Evolutionary conservation across 2,888 invertebrate genomes (phyloP).

Genomic region (Agonum fuliginosum): DNA sequence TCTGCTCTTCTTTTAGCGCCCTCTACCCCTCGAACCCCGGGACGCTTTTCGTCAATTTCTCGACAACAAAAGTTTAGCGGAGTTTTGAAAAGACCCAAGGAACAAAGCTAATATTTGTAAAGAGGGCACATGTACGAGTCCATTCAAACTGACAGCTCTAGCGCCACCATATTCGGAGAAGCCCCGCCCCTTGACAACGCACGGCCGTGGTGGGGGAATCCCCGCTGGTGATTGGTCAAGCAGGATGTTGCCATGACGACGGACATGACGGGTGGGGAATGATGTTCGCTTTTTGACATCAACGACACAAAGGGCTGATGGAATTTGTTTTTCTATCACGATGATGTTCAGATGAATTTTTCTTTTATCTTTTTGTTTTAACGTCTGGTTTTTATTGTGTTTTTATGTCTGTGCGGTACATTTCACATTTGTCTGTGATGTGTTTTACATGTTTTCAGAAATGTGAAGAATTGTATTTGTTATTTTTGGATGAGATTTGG

Average conservation of each 20-base stretch:
- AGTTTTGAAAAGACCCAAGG: conserved; percentile 69
- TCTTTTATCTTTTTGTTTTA: conserved; percentile 47
- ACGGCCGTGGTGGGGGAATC: conserved; percentile 14
- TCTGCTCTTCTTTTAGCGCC: conserved; percentile 33
- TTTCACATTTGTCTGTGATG: conserved; percentile 41
- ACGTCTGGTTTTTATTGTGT: conserved; percentile 44
- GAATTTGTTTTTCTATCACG: conserved; percentile 52
- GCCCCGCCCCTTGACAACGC: conserved; percentile 31
- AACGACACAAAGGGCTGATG: conserved; percentile 52
- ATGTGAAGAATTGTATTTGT: conserved; percentile 42
- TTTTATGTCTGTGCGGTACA: conserved; percentile 49
- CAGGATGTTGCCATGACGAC: conserved; percentile 54
- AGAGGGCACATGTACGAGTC: conserved; percentile 66
- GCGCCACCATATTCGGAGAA: conserved; percentile 47
- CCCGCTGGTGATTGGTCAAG: conserved; percentile 24
- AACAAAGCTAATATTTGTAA: conserved; percentile 72
- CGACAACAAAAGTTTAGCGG: conserved; percentile 63
- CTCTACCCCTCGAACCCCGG: background rate
- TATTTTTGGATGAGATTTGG: conserved; percentile 33
- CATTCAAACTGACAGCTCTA: conserved; percentile 48
- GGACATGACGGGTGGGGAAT: background rate
- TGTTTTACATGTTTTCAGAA: conserved; percentile 44
- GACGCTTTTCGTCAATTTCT: conserved; percentile 52
- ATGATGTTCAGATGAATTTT: conserved; percentile 49
- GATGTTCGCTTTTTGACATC: conserved; percentile 48